Evolutionary conservation across 2,113 vertebrate species (phyloP), one percentile per base, ranked within the genome.

Genomic region (Polypterus senegalus): DNA sequence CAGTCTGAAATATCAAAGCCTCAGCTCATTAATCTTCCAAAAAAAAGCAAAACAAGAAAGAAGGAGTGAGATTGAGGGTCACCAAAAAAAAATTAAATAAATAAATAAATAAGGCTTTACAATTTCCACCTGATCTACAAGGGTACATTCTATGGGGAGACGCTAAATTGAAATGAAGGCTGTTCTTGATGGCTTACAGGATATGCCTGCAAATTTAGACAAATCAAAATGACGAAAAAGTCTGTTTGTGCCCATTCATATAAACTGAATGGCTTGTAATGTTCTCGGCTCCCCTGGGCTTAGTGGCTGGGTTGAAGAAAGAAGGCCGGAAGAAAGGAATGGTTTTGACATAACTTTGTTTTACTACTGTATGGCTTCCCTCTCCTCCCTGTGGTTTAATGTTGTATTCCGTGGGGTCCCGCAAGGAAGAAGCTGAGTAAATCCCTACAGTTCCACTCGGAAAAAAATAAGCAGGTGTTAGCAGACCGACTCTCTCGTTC

Each of bases 121-220:
- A 77, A 81, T 90, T 93, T 92, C 89, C 88, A 87, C 79, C 83
- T 90, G 84, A 80, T 77, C 83, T 81, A 88, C 84, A 91, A 91
- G 88, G 89, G 86, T 81, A 73, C 78, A 74, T 70, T 87, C 94
- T 91, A 78, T 59, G 0, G 93, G 92, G 93, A 96, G 85, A 90
- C 81, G 85, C 89, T 83, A 90, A 97, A 97, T 96, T 94, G 93
- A 98, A 97, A 93, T 89, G 88, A 92, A 91, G 92, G 87, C 96
- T 97, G 96, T 90, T 88, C 79, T 83, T 77, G 85, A 88, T 84
- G 83, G 92, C 84, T 86, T 90, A 94, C 96, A 97, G 96, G 96
- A 97, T 92, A 79, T 92, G 92, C 87, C 93, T 98, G 96, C 91
- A 92, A 89, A 96, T 91, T 83, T 87, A 86, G 90, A 90, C 89